Base-by-base conservation (phyloP, 2,113 vertebrate species). In the Terrapene triunguis region DNA sequence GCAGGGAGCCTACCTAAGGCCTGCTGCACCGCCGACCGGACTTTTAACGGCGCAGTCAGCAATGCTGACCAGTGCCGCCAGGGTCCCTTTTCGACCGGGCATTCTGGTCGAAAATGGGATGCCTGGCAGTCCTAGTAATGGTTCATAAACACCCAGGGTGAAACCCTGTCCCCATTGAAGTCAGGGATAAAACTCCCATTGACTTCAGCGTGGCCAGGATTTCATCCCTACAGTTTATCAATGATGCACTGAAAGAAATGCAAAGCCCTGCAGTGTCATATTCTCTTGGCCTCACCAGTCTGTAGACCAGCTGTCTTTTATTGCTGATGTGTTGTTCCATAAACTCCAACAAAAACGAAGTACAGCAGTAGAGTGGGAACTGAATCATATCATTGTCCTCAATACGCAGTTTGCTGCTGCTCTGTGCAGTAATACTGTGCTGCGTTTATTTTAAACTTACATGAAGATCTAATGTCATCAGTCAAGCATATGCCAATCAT, bases 91-190 rank as follows among this genome's bases (percentile, higher is more conserved):
- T 54, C 21, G 3, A 54, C 8, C 1, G 53, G 53, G 21, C 21
- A 2, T 54, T 54, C 53, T 9, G 21, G 53, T 54, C 19, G 3
- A 54, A 54, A 54, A 54, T 2, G 6, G 19, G 2, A 54, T 54
- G 53, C 21, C 53, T 54, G 21, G 21, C 19, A 54, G 22, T 21
- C 3, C 53, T 54, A 22, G 48, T 51, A 80, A 51, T 80, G 47
- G 1, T 16, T 80, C 5, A 0, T 12, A 2, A 24, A 42, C 21
- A 32, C 6, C 0, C 0, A 84, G 80, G 84, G 22, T 3, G 90
- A 69, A 29, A 4, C 0, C 12, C 53, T 82, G 82, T 12, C 80
- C 4, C 0, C 0, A 27, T 35, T 90, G 74, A n/a, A 27, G 3
- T 21, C 32, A 1, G 47, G 69, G 59, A 24, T 47, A 54, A 2